Evolutionary conservation across 2,888 invertebrate genomes (phyloP), one percentile per base, ranked within the genome.

Genomic region (Sisyra terminalis): DNA sequence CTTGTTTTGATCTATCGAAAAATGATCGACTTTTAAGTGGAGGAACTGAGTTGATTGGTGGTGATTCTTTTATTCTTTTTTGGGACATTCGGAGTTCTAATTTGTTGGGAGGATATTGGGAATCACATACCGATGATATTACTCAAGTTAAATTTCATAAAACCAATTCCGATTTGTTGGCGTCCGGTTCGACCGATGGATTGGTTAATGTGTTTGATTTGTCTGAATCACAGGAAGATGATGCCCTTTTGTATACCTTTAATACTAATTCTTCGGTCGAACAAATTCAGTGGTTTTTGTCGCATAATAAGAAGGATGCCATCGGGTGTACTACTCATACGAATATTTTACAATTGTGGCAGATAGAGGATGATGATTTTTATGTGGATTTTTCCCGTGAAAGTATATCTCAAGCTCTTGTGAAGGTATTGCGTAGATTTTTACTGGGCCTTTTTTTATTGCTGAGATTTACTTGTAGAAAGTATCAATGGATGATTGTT

Each of bases 181-280:
- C 78, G 10, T 75, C 86, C 0, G 85, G 87, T 0, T 80, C 87
- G 2, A 71, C 75, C 0, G 92, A 93, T 59, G 89, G 90, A 0
- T 66, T 93, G 11, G 72, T 92, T 2, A 92, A 92, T 61, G 56
- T 87, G 2, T 93, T 78, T 60, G 81, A 92, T 58, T 66, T 92
- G 15, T 68, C 70, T 39, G 70, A 87, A 55, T 52, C 64, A 0
- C 64, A 60, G 0, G 92, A 92, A 63, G 86, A 88, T 44, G 82
- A 86, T 51, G 90, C 92, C 0, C 63, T 93, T 2, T 61, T 64
- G 10, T 76, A 74, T 51, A 80, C 84, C 0, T 65, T 88, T 18
- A 90, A 89, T 55, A 75, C 83, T 0, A 81, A 83, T 53, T 80
- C 78, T 46, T 79, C 84, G 10, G 75, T 90, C 42, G 79, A 75